Conservation (phyloP, 2,113 vertebrate genomes). For the Hypocryptadius cinnamomeus region DNA sequence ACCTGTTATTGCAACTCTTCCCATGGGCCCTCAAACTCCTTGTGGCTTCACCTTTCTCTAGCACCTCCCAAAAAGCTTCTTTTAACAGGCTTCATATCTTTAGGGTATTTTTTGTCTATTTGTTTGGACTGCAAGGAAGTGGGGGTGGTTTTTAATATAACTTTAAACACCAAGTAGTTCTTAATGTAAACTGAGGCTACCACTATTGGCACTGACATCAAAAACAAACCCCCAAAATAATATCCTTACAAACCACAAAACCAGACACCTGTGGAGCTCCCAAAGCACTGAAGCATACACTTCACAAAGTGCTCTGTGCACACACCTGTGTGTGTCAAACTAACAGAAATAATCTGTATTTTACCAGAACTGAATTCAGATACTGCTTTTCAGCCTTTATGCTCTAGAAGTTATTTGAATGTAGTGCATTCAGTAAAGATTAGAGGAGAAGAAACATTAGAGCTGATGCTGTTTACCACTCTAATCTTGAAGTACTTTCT, state of each 20-base stretch:
- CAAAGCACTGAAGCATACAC: neutral
- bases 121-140: slow-evolving; percentile 54
- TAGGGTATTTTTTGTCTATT: neutral
- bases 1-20: slow-evolving; percentile 35
- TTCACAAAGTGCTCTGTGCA: neutral
- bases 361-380: neutral
- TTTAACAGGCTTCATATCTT: slow-evolving; percentile 43
- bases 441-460: neutral
- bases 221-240: neutral
- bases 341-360: neutral
- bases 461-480: neutral
- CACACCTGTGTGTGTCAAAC: rapidly evolving
- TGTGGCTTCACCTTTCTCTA: slow-evolving; percentile 1
- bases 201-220: neutral
- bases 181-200: neutral
- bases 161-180: neutral
- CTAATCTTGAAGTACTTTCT: neutral
- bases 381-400: neutral
- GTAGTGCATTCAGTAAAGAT: neutral
- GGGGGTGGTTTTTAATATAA: neutral
- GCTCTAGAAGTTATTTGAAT: neutral
- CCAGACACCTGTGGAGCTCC: neutral
- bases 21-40: slow-evolving; percentile 42
- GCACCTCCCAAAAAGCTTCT: slow-evolving; percentile 53
- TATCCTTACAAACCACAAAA: neutral